Percentiles rank a stretch among this genome's conserved stretches.
Conservation (phyloP, 2,797 vertebrate species). For the Otolemur crassicaudatus region DNA sequence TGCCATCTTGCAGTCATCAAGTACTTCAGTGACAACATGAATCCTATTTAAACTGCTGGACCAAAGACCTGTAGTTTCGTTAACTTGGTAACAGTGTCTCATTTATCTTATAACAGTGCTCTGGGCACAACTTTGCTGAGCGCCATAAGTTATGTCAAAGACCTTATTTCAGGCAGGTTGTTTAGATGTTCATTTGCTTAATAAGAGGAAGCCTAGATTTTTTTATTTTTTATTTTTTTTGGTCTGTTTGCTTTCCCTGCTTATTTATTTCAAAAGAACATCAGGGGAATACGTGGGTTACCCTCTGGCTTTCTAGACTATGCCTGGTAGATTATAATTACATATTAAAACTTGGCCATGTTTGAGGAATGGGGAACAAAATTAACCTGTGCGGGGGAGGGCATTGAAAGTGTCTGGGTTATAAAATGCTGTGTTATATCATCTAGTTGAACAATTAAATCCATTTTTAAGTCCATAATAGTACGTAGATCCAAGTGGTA, state of each 20-base stretch:
- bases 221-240: constrained; percentile 68
- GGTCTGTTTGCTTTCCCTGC: constrained; percentile 27
- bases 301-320: constrained; percentile 8
- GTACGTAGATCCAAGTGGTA: not conserved
- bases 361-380: constrained; percentile 34
- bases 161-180: constrained; percentile 47
- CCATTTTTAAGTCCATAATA: constrained; percentile 9
- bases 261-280: constrained; percentile 78
- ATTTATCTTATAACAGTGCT: constrained; percentile 27
- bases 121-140: constrained; percentile 57
- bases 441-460: not conserved
- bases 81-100: constrained; percentile 13
- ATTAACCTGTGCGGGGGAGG: not conserved
- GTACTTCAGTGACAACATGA: not conserved
- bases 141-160: constrained; percentile 71
- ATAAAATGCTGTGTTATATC: constrained; percentile 34
- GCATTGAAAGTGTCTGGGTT: not conserved
- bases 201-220: constrained; percentile 64
- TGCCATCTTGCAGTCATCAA: not conserved
- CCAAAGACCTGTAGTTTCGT: constrained; percentile 33
- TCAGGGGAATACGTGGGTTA: constrained; percentile 73
- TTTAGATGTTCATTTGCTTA: constrained; percentile 66
- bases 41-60: constrained; percentile 3
- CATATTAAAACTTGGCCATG: constrained; percentile 58
- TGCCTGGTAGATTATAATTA: constrained; percentile 72